These are phyloP conservation scores for Cliona cf. orientalis DNA, from an alignment of 37 sponge, comb jelly and placozoan genomes.

Conservation along the genomic window DNA sequence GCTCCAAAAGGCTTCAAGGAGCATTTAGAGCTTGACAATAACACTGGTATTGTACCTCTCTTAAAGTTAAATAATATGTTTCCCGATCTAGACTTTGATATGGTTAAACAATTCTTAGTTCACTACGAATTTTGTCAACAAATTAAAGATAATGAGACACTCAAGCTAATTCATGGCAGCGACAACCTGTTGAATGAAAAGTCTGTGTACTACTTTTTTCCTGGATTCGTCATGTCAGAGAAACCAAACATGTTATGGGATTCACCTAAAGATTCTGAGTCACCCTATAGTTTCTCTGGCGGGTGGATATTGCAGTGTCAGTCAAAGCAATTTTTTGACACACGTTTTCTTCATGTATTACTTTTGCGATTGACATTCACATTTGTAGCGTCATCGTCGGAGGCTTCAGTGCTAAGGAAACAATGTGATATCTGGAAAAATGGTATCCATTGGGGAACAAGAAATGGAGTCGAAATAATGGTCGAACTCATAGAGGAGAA, in stretches of 20 bases:
- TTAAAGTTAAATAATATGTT: not conserved
- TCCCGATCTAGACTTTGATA: not conserved
- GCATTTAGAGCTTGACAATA: not conserved
- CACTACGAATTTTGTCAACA: slow-evolving; percentile 25
- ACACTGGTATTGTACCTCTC: slow-evolving; percentile 16
- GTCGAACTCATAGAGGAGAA: slow-evolving; percentile 28
- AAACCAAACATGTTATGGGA: not conserved
- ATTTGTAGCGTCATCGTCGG: slow-evolving; percentile 27
- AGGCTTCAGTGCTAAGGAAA: too few species aligned
- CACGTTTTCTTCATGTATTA: slow-evolving; percentile 26
- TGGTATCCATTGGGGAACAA: slow-evolving; percentile 32
- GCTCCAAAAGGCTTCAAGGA: slow-evolving; percentile 10
- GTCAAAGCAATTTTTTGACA: not conserved
- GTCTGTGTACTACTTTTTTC: slow-evolving; percentile 25
- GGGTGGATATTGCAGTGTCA: slow-evolving; percentile 23
- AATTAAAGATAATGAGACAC: slow-evolving; percentile 4
- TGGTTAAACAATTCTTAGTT: slow-evolving; percentile 7
- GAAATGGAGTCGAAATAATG: slow-evolving; percentile 1
- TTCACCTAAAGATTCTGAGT: too few species aligned
- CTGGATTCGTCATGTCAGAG: not conserved
- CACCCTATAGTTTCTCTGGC: not conserved
- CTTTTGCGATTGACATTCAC: slow-evolving; percentile 17
- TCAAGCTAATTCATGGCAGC: slow-evolving; percentile 8
- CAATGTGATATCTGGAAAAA: too few species aligned
- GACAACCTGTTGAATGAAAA: too few species aligned